Evolutionary conservation across 2,797 vertebrate species (phyloP).

Genomic region (Dipus sagitta): DNA sequence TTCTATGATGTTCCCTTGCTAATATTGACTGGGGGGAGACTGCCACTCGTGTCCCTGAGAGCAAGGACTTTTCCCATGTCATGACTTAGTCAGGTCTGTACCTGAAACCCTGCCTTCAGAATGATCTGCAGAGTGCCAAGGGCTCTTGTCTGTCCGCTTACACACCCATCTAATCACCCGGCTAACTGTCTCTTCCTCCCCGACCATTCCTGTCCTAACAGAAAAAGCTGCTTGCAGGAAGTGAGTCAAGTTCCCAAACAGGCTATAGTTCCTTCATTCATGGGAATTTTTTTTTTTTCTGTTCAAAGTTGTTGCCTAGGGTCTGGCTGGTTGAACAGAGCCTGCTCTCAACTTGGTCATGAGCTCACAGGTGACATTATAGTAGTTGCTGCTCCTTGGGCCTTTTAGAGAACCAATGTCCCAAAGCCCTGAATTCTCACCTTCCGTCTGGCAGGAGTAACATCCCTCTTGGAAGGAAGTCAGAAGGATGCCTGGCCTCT

Average conservation of each 20-base stretch:
- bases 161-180: neutral
- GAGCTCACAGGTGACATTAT: neutral
- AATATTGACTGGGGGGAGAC: neutral
- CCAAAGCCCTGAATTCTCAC: neutral
- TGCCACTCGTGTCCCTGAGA: neutral
- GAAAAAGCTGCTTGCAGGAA: neutral
- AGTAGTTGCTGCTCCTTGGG: neutral
- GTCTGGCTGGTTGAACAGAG: neutral
- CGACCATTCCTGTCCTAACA: neutral
- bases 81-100: neutral
- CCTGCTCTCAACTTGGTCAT: neutral
- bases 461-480: neutral
- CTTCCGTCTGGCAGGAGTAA: neutral
- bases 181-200: neutral
- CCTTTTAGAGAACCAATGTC: neutral
- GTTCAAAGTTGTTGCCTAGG: neutral
- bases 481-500: neutral
- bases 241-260: neutral
- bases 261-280: neutral
- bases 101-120: neutral
- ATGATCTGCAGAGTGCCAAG: neutral
- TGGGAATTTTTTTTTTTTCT: conserved; percentile 49
- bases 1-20: neutral
- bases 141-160: neutral
- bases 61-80: neutral